A percentile compares a stretch with the other conserved stretches of the same genome.
Evolutionary conservation across 2,888 invertebrate species (phyloP).

Genomic region (Halocaridina rubra): DNA sequence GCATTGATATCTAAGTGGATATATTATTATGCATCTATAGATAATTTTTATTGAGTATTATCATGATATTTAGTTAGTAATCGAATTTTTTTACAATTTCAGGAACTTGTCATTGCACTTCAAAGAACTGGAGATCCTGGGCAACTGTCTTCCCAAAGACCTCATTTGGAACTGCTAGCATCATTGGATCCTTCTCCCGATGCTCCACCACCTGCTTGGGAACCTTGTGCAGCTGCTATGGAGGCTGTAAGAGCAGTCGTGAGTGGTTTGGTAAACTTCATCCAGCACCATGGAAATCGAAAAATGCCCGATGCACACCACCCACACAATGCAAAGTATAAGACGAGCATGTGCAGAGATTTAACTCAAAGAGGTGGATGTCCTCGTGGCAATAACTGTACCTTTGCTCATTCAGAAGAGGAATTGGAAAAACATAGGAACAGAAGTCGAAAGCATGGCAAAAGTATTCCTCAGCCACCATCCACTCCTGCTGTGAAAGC

Average conservation of each 20-base stretch:
- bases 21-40: no score
- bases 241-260: slow-evolving; percentile 79
- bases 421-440: slow-evolving; percentile 82
- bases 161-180: slow-evolving; percentile 85
- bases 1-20: no score
- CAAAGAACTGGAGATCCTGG: slow-evolving; percentile 91
- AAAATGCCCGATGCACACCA: slow-evolving; percentile 66
- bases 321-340: slow-evolving; percentile 79
- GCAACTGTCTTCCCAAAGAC: slow-evolving; percentile 80
- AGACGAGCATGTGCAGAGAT: slow-evolving; percentile 91
- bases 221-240: slow-evolving; percentile 76
- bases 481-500: slow-evolving; percentile 14
- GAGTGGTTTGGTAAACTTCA: slow-evolving; percentile 81
- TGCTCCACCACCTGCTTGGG: slow-evolving; percentile 71
- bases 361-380: slow-evolving; percentile 83
- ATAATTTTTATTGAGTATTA: no score
- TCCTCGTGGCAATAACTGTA: slow-evolving; percentile 87
- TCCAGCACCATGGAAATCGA: slow-evolving; percentile 79
- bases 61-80: no score
- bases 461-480: slow-evolving; percentile 31
- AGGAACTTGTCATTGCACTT: slow-evolving; percentile 86
- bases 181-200: slow-evolving; percentile 78
- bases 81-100: slow-evolving; percentile 1
- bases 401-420: slow-evolving; percentile 91
- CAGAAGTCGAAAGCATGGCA: slow-evolving; percentile 46